Conservation (phyloP, 2,888 invertebrate species). For the Calameuta filiformis region DNA sequence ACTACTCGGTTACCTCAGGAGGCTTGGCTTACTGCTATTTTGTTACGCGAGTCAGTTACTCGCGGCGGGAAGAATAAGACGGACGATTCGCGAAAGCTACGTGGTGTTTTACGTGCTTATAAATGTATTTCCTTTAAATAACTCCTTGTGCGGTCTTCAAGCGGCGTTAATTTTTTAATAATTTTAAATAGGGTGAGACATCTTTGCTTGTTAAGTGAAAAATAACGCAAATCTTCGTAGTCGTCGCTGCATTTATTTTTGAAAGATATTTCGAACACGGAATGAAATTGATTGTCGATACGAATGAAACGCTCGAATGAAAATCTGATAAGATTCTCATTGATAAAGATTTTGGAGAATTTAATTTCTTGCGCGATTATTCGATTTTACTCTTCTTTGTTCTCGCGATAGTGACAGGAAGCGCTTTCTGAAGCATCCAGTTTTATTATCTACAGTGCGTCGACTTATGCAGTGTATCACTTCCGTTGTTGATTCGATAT, state of each 20-base stretch:
- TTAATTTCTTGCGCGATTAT: background rate
- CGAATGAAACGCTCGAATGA: background rate
- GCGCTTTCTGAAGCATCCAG: background rate
- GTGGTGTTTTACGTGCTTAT: background rate
- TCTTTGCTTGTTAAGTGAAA: background rate
- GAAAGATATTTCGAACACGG: no score
- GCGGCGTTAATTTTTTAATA: background rate
- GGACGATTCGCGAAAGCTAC: conserved; percentile 36
- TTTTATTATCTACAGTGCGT: background rate
- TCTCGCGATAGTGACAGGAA: background rate
- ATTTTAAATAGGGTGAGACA: background rate
- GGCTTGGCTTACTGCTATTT: background rate
- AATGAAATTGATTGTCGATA: background rate
- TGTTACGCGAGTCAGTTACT: background rate
- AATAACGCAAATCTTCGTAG: background rate
- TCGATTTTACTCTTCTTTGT: background rate
- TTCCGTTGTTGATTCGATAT: background rate
- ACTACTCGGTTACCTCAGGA: background rate
- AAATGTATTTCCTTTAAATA: background rate
- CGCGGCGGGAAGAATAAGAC: conserved; percentile 25
- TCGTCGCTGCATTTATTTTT: no score
- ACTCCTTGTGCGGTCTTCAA: background rate
- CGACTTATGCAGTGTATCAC: no score
- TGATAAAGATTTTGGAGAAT: background rate
- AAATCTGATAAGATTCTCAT: background rate